phyloP scores from a whole-genome alignment of 2,888 invertebrate genomes.

The Drosophila helvetica region DNA sequence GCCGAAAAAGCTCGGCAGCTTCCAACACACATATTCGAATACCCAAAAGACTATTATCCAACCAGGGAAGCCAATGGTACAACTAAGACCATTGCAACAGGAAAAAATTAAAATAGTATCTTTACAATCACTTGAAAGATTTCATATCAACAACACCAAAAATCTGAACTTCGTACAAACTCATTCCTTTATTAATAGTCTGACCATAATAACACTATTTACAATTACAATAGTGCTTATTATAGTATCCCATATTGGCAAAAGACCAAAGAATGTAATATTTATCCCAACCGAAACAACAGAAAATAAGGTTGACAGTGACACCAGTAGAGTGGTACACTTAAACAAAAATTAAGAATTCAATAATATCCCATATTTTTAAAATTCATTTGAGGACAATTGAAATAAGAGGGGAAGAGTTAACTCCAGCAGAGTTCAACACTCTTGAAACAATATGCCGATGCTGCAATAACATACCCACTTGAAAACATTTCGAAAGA shows the following conservation, averaged over 20 bases:
- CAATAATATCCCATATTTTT: not conserved
- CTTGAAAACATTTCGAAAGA: too few species aligned
- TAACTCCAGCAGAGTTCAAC: too few species aligned
- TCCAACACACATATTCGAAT: too few species aligned
- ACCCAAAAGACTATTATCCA: not conserved
- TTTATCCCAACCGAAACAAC: not conserved
- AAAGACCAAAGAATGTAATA: too few species aligned
- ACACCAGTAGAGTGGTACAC: not conserved
- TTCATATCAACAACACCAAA: not conserved
- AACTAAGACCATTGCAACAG: not conserved
- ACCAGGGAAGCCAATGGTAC: not conserved
- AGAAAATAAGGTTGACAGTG: not conserved
- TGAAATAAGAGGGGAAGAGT: too few species aligned
- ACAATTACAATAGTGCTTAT: too few species aligned
- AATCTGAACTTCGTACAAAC: not conserved
- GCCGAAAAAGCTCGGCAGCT: too few species aligned
- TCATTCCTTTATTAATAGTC: not conserved
- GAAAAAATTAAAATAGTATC: not conserved
- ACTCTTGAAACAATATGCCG: too few species aligned
- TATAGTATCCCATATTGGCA: too few species aligned
- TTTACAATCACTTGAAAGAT: not conserved
- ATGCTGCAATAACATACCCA: too few species aligned
- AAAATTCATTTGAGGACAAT: not conserved
- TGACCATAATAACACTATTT: not conserved
- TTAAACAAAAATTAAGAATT: not conserved